Conservation (phyloP, 2,113 vertebrate species). For the Lepidothrix coronata region DNA sequence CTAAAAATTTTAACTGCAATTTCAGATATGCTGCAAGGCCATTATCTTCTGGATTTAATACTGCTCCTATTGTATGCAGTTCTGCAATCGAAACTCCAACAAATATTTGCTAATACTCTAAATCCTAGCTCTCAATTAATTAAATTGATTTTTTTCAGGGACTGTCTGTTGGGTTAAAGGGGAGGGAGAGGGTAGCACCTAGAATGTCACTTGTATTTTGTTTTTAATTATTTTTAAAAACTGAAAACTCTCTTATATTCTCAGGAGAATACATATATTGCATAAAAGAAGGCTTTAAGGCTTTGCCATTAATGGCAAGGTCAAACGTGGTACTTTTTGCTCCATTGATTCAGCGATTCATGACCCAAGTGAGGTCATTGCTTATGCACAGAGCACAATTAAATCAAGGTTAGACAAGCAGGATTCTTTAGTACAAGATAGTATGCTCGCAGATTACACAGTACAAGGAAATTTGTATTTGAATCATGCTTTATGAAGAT, state of each 20-base stretch:
- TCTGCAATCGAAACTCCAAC: slow-evolving; percentile 24
- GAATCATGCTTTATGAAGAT: not conserved
- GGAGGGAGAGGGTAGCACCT: not conserved
- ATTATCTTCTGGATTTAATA: slow-evolving; percentile 20
- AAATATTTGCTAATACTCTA: slow-evolving; percentile 4
- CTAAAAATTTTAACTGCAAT: not conserved
- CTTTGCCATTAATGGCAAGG: slow-evolving; percentile 68
- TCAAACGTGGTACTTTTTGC: slow-evolving; percentile 62
- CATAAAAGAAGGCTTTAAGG: slow-evolving; percentile 24
- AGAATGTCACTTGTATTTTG: not conserved
- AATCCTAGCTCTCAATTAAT: not conserved
- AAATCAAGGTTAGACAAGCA: slow-evolving; percentile 72
- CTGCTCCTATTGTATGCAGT: not conserved
- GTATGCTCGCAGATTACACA: slow-evolving; percentile 18
- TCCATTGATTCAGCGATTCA: slow-evolving; percentile 65
- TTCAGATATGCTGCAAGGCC: not conserved
- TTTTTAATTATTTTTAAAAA: not conserved
- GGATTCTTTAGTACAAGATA: slow-evolving; percentile 54
- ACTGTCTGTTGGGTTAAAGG: not conserved
- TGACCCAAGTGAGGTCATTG: slow-evolving; percentile 65
- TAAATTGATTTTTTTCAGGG: not conserved
- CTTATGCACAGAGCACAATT: slow-evolving; percentile 62
- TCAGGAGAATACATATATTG: not conserved
- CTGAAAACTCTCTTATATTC: not conserved
- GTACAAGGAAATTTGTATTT: slow-evolving; percentile 23